These are phyloP conservation scores for Dromococcyx pavoninus DNA, from an alignment of 2,797 vertebrate species.

Conservation along the genomic window DNA sequence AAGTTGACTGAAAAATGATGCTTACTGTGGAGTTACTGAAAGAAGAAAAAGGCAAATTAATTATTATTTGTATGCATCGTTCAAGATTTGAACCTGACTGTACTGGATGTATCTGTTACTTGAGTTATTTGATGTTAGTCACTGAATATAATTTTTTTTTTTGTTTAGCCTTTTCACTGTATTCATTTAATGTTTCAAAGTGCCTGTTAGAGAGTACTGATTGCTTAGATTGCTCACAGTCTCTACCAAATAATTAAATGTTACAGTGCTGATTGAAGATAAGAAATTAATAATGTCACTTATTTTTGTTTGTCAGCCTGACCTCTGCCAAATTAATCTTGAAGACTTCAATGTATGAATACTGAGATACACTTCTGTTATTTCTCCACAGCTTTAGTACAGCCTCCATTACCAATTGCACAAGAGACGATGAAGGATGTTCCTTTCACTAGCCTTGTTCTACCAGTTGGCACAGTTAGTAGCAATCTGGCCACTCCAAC, in stretches of 20 bases:
- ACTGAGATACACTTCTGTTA: conserved; percentile 4
- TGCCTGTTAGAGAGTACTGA: neutral
- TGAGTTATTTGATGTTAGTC: neutral
- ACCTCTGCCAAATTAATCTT: neutral
- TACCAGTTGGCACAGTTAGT: conserved; percentile 81
- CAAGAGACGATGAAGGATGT: conserved; percentile 91
- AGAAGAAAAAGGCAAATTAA: neutral
- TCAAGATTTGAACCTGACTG: neutral
- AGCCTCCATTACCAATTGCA: conserved; percentile 82
- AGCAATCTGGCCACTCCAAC: conserved; percentile 72
- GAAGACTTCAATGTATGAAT: neutral
- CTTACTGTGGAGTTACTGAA: neutral
- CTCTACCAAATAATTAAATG: neutral
- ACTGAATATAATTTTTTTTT: neutral
- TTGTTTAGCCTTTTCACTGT: neutral
- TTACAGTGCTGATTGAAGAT: neutral
- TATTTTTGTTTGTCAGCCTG: neutral
- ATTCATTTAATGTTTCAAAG: neutral
- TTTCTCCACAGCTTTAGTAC: conserved; percentile 84
- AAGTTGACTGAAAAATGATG: neutral
- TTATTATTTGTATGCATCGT: neutral
- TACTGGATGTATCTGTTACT: neutral
- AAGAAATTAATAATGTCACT: neutral
- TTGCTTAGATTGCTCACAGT: neutral
- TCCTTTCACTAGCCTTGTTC: conserved; percentile 86